A percentile compares a stretch with the other conserved stretches of the same genome.
Conservation (phyloP, 2,888 invertebrate species). For the Halictus quadricinctus region DNA sequence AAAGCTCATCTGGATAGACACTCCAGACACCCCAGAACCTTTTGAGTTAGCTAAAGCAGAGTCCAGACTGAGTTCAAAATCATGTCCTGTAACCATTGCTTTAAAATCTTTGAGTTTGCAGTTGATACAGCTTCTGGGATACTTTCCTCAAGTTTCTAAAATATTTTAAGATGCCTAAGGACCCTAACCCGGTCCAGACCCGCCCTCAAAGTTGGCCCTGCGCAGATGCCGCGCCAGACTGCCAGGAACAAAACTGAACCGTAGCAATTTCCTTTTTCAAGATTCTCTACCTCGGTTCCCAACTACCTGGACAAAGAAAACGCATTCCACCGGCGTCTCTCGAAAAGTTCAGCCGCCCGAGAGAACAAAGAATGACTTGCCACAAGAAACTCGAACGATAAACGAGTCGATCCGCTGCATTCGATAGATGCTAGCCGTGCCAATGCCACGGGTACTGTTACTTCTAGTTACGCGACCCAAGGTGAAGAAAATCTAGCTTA, state of each 20-base stretch:
- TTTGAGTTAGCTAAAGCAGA: too few species aligned
- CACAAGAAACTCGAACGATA: constrained; percentile 44
- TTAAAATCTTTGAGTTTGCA: too few species aligned
- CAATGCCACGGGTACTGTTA: constrained; percentile 61
- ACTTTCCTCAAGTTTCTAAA: neutral
- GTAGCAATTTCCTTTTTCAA: neutral
- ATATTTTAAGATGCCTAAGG: neutral
- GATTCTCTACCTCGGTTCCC: neutral
- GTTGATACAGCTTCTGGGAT: too few species aligned
- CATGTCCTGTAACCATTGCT: too few species aligned
- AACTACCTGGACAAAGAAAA: neutral
- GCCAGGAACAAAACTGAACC: neutral
- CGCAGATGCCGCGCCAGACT: neutral
- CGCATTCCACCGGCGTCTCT: neutral
- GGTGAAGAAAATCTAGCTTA: constrained; percentile 47
- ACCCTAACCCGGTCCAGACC: rapidly evolving
- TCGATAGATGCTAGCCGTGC: constrained; percentile 39
- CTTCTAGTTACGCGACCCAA: constrained; percentile 50
- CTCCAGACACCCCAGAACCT: too few species aligned
- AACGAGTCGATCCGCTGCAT: constrained; percentile 39
- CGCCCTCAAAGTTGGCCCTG: neutral
- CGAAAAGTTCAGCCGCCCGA: neutral
- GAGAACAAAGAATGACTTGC: constrained; percentile 28
- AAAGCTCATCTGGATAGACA: neutral
- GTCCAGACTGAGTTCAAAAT: too few species aligned